phyloP scores from a whole-genome alignment of 2,797 vertebrate species.

The Sebastes iracundus region DNA sequence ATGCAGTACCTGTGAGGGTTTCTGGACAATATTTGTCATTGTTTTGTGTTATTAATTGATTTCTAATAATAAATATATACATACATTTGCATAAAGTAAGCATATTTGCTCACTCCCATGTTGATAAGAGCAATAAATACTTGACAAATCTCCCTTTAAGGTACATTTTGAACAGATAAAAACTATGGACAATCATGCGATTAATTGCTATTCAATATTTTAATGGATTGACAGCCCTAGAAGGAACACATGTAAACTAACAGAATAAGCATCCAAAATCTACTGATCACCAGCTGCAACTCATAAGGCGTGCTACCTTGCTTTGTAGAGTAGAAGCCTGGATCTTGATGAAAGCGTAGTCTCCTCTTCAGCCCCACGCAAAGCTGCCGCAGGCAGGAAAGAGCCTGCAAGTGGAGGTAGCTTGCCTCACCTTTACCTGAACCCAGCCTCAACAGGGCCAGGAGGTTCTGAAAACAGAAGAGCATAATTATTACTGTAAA shows the following conservation, averaged over 20 bases:
- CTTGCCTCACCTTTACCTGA: slow-evolving; percentile 84
- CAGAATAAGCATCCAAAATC: background rate
- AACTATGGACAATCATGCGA: background rate
- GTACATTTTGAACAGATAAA: too few relatives aligned
- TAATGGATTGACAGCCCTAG: too few relatives aligned
- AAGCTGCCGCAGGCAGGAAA: slow-evolving; percentile 91
- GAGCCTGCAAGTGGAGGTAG: slow-evolving; percentile 85
- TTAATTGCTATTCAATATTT: background rate
- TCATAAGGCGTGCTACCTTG: slow-evolving; percentile 80
- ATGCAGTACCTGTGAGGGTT: too few relatives aligned
- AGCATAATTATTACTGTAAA: background rate
- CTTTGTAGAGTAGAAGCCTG: slow-evolving; percentile 90
- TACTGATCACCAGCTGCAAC: background rate
- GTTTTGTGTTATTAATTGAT: too few relatives aligned
- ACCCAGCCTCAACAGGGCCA: slow-evolving; percentile 87
- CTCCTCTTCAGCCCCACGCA: slow-evolving; percentile 87
- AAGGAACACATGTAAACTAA: background rate
- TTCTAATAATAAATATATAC: too few relatives aligned
- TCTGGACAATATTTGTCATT: too few relatives aligned
- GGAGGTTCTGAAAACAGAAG: slow-evolving; percentile 84
- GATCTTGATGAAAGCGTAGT: slow-evolving; percentile 94
- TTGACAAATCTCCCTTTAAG: too few relatives aligned
- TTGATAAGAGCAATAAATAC: too few relatives aligned
- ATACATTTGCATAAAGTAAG: too few relatives aligned
- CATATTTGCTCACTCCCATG: too few relatives aligned